These are phyloP conservation scores for Meteorus sp. DNA, from an alignment of 1,140 invertebrate genomes.

Conservation along the genomic window DNA sequence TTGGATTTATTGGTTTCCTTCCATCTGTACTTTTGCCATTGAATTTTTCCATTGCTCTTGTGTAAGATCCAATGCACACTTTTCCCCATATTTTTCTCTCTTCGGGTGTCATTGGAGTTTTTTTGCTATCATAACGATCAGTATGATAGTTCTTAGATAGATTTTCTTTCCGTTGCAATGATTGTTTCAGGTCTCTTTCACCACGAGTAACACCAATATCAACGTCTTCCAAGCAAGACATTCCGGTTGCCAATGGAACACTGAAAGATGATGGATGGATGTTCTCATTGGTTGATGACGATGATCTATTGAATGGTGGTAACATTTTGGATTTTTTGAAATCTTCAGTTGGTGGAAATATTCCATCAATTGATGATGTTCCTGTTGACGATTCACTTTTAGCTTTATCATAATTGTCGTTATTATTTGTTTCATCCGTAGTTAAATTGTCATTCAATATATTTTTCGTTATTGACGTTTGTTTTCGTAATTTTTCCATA, in stretches of 20 bases:
- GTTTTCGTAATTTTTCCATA: slow-evolving; percentile 50
- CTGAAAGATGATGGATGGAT: slow-evolving; percentile 44
- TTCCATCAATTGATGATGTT: slow-evolving; percentile 32
- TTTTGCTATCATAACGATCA: slow-evolving; percentile 10
- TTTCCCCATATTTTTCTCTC: slow-evolving; percentile 46
- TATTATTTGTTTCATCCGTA: slow-evolving; percentile 37
- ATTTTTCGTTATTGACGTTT: slow-evolving; percentile 49
- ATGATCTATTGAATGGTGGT: slow-evolving; percentile 42
- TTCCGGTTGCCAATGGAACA: slow-evolving; percentile 41
- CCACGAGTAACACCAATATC: slow-evolving; percentile 26
- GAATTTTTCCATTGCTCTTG: slow-evolving; percentile 59
- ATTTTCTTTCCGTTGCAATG: not conserved
- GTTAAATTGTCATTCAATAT: slow-evolving; percentile 48
- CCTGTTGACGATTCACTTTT: slow-evolving; percentile 34
- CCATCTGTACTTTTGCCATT: slow-evolving; percentile 39
- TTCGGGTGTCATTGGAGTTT: slow-evolving; percentile 18
- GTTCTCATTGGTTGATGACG: slow-evolving; percentile 47
- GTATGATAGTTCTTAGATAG: not conserved
- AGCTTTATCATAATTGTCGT: slow-evolving; percentile 23
- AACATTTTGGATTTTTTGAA: no score
- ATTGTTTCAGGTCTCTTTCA: slow-evolving; percentile 3
- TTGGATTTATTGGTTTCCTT: slow-evolving; percentile 32
- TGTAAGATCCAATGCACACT: slow-evolving; percentile 59
- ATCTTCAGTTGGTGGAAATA: not conserved
- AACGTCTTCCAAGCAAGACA: slow-evolving; percentile 50